Base-by-base conservation (phyloP, 2,797 vertebrate species). In the Rhinoraja longicauda region DNA sequence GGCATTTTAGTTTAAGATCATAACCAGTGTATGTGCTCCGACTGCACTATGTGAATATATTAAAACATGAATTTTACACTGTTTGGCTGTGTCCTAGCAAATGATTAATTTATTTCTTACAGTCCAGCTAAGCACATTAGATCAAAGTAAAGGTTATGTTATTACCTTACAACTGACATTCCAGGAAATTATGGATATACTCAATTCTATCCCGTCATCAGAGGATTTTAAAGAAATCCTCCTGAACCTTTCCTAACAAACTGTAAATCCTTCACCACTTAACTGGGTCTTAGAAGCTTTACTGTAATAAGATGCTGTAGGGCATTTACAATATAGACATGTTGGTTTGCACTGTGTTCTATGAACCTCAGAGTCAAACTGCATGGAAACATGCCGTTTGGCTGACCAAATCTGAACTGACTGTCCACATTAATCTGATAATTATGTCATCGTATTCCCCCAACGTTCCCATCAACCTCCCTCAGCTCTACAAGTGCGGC, bases 121-220 rank as follows among this genome's bases (percentile, higher is more conserved):
- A 29, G 26, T 4, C 39, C 6, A 73, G 67, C 26, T 26, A 45
- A 73, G 36, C 21, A 24, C 59, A 72, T 26, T 39, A 39, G 36
- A 70, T 72, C 67, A 57, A 92, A 73, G 45, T 75, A n/a, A 13
- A 5, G 90, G 57, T 92, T 53, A 92, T 45, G 36, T 90, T 26
- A 92, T n/a, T 75, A 70, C 67, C 3, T 53, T 17, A 75, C 67
- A 45, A 84, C 62, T 21, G 15, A 75, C 67, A 0, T 70, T 72
- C 39, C 90, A 73, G 90, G 70, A 92, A n/a, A 92, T 92, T 92
- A 53, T n/a, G 45, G 45, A 92, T 67, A 73, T 75, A n/a, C 75
- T 75, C 90, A 26, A 53, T 36, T 10, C 12, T 15, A 9, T 91
- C 84, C 15, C 1, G 15, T 75, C 67, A 32, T 75, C 45, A n/a